These are phyloP conservation scores for Drosophila azteca DNA, from an alignment of 1,140 invertebrate genomes.

Conservation along the genomic window DNA sequence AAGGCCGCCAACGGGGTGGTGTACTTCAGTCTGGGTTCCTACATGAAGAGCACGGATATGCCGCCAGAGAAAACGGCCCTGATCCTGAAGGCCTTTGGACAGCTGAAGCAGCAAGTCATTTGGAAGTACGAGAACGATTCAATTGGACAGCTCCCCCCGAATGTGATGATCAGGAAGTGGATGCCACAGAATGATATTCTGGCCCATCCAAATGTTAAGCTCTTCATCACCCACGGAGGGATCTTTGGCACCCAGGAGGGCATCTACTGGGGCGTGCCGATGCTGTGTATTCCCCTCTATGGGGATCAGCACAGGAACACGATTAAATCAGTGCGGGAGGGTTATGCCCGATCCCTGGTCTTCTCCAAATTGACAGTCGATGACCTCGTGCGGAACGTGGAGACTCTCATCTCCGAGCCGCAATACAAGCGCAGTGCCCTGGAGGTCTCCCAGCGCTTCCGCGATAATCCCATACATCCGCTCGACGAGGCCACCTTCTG, in stretches of 20 bases:
- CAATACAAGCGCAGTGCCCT: constrained; percentile 76
- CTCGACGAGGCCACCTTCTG: constrained; percentile 86
- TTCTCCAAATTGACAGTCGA: constrained; percentile 72
- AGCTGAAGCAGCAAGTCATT: constrained; percentile 86
- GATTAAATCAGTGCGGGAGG: constrained; percentile 72
- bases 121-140: constrained; percentile 86
- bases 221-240: constrained; percentile 88
- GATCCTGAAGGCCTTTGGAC: constrained; percentile 85
- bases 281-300: constrained; percentile 88
- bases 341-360: constrained; percentile 70
- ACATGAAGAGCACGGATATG: constrained; percentile 85
- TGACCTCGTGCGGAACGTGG: constrained; percentile 63
- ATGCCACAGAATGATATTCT: constrained; percentile 87
- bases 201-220: constrained; percentile 85
- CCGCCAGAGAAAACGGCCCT: constrained; percentile 74
- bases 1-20: constrained; percentile 85
- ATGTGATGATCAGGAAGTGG: constrained; percentile 87
- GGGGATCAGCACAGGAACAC: constrained; percentile 85
- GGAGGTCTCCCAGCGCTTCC: constrained; percentile 81
- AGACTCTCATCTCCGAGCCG: constrained; percentile 70
- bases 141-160: constrained; percentile 84
- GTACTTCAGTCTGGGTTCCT: constrained; percentile 87
- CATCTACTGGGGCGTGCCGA: constrained; percentile 87
- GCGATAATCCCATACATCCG: constrained; percentile 84
- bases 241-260: constrained; percentile 88